Evolutionary conservation across 2,888 invertebrate genomes (phyloP).

Genomic region (Glaucopsyche alexis): DNA sequence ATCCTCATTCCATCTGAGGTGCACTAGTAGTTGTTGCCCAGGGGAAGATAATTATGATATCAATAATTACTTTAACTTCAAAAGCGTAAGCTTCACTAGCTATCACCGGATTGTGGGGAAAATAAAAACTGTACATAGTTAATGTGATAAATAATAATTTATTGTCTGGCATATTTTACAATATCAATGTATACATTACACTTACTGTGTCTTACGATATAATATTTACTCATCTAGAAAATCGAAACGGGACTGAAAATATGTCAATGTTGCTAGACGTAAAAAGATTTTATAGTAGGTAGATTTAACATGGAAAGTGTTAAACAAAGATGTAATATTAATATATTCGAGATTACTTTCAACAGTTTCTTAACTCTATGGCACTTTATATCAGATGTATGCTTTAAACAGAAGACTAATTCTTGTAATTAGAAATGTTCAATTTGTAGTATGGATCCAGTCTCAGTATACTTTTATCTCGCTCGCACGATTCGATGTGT

Average conservation of each 20-base stretch:
- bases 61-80: too few species aligned
- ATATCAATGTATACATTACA: constrained; percentile 74
- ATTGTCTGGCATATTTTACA: constrained; percentile 81
- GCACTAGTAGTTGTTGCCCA: too few species aligned
- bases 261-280: constrained; percentile 33
- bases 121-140: constrained; percentile 42
- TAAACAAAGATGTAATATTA: constrained; percentile 37
- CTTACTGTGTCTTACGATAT: constrained; percentile 31
- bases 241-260: constrained; percentile 27
- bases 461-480: too few species aligned
- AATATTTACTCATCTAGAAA: constrained; percentile 19
- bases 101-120: background rate
- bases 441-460: too few species aligned
- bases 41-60: too few species aligned
- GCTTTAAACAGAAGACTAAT: constrained; percentile 27
- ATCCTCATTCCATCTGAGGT: too few species aligned
- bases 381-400: constrained; percentile 72
- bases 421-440: too few species aligned
- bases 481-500: too few species aligned
- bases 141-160: constrained; percentile 81
- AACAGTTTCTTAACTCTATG: constrained; percentile 63
- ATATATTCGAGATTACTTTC: constrained; percentile 59
- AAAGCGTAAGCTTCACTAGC: too few species aligned
- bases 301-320: background rate
- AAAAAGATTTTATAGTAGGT: constrained; percentile 30